Evolutionary conservation across 2,888 invertebrate species (phyloP), one percentile per base, ranked within the genome.

Genomic region (Lagria hirta): DNA sequence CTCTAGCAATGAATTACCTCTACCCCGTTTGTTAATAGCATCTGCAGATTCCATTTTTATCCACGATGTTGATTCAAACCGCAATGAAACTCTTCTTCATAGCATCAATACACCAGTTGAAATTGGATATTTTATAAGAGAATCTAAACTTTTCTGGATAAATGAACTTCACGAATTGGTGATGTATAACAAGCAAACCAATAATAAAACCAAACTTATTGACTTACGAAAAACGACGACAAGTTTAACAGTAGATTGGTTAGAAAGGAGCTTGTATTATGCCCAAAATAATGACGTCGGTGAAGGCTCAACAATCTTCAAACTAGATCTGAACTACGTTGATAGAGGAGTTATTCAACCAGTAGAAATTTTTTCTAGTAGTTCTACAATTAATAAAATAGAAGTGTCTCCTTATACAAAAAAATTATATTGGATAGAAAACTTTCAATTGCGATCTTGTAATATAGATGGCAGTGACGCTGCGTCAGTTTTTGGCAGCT

Each of bases 231-330:
- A 76, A n/a, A 77, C 77, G 16, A 80, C 79, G 6, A 68, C 79
- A 5, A 83, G 86, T 45, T 70, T 95, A 14, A 82, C 87, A 1
- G 76, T 91, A 1, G 94, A 96, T 70, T 96, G 95, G 95, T 80
- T 95, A 24, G 82, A 86, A 30, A 78, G 92, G 30, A 82, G 83
- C 27, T 73, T 95, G 3, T 95, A 89, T 66, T 92, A 90, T 83
- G 78, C 85, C 0, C 90, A 90, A 68, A 51, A 42, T 13, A 49
- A 53, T 3, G 67, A 72, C n/a, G 66, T 60, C 43, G 61, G 57
- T 22, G 57, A 55, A 40, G 74, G 75, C 52, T 77, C 77, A 43
- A 77, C 78, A 0, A 74, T 86, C 14, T 81, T 83, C 60, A 78
- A 81, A 49, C 72, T 88, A 3, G 82, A 87, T 62, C 67, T 89